These are phyloP conservation scores for Megalopta genalis DNA, from an alignment of 1,140 invertebrate species.

Conservation along the genomic window DNA sequence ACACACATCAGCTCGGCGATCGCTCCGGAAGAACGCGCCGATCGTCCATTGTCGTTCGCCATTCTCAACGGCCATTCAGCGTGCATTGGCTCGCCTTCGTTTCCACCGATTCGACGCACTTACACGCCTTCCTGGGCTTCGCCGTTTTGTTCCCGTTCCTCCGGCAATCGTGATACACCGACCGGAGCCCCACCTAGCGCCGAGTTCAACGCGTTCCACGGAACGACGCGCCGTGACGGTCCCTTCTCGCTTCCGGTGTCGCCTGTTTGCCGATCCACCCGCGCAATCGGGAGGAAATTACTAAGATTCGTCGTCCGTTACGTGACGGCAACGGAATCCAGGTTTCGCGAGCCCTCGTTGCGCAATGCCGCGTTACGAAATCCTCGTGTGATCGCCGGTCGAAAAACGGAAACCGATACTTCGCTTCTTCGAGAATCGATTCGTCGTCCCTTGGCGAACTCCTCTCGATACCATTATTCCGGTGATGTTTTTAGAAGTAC, in stretches of 20 bases:
- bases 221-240: conserved; percentile 2
- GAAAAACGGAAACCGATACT: no score
- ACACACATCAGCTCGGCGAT: conserved; percentile 13
- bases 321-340: not conserved
- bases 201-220: not conserved
- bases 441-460: no score
- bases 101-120: conserved; percentile 21
- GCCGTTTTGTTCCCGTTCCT: conserved; percentile 9
- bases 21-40: conserved; percentile 59
- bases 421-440: no score
- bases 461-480: no score
- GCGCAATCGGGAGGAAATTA: conserved; percentile 4
- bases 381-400: not conserved
- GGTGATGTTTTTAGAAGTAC: no score
- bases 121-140: conserved; percentile 53
- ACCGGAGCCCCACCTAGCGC: conserved; percentile 32
- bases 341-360: not conserved
- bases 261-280: not conserved
- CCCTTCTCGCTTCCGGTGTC: conserved; percentile 17
- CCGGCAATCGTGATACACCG: conserved; percentile 1
- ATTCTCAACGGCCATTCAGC: conserved; percentile 56
- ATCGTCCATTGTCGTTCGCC: conserved; percentile 59
- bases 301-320: conserved; percentile 16
- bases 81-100: conserved; percentile 50
- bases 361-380: not conserved